phyloP scores from a whole-genome alignment of 1,140 invertebrate species.

The Cephus cinctus region DNA sequence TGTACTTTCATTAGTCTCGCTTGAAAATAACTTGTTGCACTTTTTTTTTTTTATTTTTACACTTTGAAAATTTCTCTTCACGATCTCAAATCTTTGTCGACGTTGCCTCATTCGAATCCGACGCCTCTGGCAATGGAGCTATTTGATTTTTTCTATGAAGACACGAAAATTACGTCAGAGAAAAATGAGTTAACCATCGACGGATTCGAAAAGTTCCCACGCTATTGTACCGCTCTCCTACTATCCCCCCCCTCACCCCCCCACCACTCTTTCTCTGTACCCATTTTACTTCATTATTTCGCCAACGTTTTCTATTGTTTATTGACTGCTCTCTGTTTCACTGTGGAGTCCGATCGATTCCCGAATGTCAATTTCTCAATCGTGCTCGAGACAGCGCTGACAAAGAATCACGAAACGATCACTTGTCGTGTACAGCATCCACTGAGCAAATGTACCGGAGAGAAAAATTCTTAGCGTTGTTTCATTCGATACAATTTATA shows the following conservation, averaged over 20 bases:
- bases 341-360: constrained; percentile 16
- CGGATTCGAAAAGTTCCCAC: constrained; percentile 21
- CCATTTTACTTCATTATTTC: constrained; percentile 21
- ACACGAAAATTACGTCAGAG: constrained; percentile 13
- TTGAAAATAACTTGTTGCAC: no score
- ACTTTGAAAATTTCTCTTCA: neutral
- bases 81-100: no score
- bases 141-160: constrained; percentile 1
- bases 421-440: no score
- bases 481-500: no score
- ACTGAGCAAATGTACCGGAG: no score
- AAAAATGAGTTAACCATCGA: neutral
- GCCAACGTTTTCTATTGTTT: constrained; percentile 22
- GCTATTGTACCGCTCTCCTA: neutral
- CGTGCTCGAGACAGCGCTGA: no score
- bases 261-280: neutral
- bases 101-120: no score
- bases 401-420: no score
- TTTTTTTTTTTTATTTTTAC: no score
- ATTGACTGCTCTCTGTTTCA: constrained; percentile 10
- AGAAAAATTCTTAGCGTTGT: no score
- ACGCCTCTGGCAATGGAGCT: no score
- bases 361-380: constrained; percentile 6
- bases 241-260: neutral
- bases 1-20: no score